phyloP scores from a whole-genome alignment of 2,113 vertebrate genomes.

The Ploceus nigricollis region DNA sequence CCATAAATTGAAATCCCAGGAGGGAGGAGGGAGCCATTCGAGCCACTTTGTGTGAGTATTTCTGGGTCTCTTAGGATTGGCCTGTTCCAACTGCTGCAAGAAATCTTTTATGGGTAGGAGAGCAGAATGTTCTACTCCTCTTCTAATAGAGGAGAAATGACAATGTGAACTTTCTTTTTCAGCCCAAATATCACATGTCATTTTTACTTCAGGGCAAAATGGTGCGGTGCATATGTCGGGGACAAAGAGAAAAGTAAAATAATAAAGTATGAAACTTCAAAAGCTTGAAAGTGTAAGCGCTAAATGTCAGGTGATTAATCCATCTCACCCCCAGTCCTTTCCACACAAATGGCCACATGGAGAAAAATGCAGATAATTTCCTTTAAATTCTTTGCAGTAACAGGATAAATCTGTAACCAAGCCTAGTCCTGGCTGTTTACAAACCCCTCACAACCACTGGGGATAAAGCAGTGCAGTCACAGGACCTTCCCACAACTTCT shows the following conservation, averaged over 20 bases:
- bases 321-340: not conserved
- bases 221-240: not conserved
- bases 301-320: not conserved
- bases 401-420: not conserved
- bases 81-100: not conserved
- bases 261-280: not conserved
- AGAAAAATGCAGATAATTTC: not conserved
- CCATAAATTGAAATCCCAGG: constrained; percentile 71
- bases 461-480: not conserved
- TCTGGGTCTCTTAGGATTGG: not conserved
- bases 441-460: not conserved
- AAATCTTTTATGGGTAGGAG: not conserved
- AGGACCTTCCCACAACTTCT: not conserved
- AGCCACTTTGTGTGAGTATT: constrained; percentile 70
- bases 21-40: constrained; percentile 32
- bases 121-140: not conserved
- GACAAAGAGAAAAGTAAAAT: not conserved
- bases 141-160: not conserved
- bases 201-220: not conserved
- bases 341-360: not conserved
- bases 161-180: not conserved
- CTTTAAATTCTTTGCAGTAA: not conserved
- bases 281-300: not conserved
- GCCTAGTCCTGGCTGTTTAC: not conserved
- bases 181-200: not conserved